A percentile compares a stretch with the other conserved stretches of the same genome.
These are phyloP conservation scores for Calypte anna DNA, from an alignment of 2,113 vertebrate genomes.

Conservation along the genomic window DNA sequence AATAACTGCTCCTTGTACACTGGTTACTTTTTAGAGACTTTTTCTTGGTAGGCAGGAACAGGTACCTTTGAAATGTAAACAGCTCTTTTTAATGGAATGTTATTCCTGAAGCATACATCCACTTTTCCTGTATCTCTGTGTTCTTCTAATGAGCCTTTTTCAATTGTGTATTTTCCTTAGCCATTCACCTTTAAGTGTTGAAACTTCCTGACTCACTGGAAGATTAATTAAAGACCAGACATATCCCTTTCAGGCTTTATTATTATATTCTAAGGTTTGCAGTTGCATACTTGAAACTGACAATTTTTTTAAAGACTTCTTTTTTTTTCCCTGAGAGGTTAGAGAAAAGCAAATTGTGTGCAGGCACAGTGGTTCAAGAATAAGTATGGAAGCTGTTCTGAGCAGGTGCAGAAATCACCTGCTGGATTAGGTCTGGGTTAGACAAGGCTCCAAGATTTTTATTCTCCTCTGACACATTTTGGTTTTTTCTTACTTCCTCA, in stretches of 20 bases:
- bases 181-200: background rate
- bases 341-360: background rate
- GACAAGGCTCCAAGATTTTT: background rate
- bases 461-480: background rate
- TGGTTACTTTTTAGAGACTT: background rate
- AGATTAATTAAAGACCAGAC: background rate
- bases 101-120: background rate
- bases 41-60: background rate
- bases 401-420: background rate
- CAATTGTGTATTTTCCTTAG: background rate
- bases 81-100: background rate
- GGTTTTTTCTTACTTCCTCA: constrained; percentile 1
- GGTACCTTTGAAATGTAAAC: background rate
- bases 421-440: background rate
- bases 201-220: background rate
- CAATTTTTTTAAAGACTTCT: background rate
- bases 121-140: background rate
- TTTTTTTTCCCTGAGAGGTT: background rate
- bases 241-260: background rate
- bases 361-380: background rate
- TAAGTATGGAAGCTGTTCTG: background rate
- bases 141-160: background rate
- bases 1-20: background rate
- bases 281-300: background rate
- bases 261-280: background rate